phyloP scores from a whole-genome alignment of 92 coral and sea anemone genomes.

The Paragorgia papillata region DNA sequence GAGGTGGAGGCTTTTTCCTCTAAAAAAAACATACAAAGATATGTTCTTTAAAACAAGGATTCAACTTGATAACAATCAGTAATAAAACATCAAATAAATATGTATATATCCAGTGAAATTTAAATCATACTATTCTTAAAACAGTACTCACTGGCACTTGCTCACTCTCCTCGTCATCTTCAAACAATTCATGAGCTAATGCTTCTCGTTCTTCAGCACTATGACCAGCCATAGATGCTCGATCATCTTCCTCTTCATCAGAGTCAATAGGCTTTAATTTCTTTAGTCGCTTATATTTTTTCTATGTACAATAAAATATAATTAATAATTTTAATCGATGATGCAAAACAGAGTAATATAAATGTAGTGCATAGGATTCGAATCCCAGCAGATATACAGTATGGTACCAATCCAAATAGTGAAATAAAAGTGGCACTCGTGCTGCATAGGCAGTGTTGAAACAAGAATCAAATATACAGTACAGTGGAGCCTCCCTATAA shows the following conservation, averaged over 20 bases:
- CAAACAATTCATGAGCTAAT: slow-evolving; percentile 86
- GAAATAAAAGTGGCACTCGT: too few species aligned
- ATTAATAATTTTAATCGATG: not conserved
- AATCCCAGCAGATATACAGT: too few species aligned
- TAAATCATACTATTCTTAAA: not conserved
- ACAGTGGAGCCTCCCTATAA: too few species aligned
- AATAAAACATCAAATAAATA: too few species aligned
- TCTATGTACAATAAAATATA: slow-evolving; percentile 48
- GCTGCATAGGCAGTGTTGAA: too few species aligned
- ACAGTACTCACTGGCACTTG: slow-evolving; percentile 47
- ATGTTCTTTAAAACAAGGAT: slow-evolving; percentile 21
- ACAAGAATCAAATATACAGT: too few species aligned
- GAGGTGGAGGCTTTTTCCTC: slow-evolving; percentile 37
- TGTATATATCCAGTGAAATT: too few species aligned
- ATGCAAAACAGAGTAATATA: too few species aligned
- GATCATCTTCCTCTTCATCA: slow-evolving; percentile 91
- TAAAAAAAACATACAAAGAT: slow-evolving; percentile 7
- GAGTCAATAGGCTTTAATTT: slow-evolving; percentile 84
- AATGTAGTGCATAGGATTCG: too few species aligned
- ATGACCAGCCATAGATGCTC: slow-evolving; percentile 59
- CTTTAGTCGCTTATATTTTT: slow-evolving; percentile 84
- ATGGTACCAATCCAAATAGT: too few species aligned
- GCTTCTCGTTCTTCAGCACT: slow-evolving; percentile 76
- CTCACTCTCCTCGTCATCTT: slow-evolving; percentile 77
- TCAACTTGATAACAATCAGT: too few species aligned